Conservation (phyloP, 2,888 invertebrate species). For the Ornithoptera alexandrae region DNA sequence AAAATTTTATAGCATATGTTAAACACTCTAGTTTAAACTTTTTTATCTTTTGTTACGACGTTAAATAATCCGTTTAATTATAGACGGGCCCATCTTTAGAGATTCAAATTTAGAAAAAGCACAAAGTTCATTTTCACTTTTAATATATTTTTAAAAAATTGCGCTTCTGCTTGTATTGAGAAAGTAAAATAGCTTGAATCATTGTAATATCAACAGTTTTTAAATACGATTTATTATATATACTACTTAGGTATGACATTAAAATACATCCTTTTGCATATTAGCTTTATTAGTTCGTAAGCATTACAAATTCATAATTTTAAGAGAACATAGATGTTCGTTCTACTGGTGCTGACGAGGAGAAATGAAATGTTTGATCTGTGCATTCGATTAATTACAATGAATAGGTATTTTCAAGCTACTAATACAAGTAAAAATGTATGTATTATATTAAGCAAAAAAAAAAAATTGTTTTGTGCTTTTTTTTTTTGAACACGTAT, state of each 20-base stretch:
- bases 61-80: not conserved
- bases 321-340: not conserved
- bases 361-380: too few species aligned
- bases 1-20: not conserved
- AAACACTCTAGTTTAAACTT: slow-evolving; percentile 1
- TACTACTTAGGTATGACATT: not conserved
- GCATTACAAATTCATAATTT: not conserved
- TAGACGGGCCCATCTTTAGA: not conserved
- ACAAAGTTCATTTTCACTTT: not conserved
- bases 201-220: not conserved
- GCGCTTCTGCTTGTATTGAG: not conserved
- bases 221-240: not conserved
- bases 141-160: not conserved
- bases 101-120: not conserved
- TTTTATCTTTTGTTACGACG: not conserved
- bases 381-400: too few species aligned
- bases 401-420: too few species aligned
- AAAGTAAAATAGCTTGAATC: not conserved
- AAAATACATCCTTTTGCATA: not conserved
- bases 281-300: not conserved
- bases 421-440: too few species aligned
- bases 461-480: too few species aligned
- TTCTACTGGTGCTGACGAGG: not conserved
- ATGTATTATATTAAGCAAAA: too few species aligned
- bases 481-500: too few species aligned